Percentiles rank a stretch among this genome's conserved stretches.
Conservation (phyloP, 2,113 vertebrate genomes). For the Tauraco erythrolophus region DNA sequence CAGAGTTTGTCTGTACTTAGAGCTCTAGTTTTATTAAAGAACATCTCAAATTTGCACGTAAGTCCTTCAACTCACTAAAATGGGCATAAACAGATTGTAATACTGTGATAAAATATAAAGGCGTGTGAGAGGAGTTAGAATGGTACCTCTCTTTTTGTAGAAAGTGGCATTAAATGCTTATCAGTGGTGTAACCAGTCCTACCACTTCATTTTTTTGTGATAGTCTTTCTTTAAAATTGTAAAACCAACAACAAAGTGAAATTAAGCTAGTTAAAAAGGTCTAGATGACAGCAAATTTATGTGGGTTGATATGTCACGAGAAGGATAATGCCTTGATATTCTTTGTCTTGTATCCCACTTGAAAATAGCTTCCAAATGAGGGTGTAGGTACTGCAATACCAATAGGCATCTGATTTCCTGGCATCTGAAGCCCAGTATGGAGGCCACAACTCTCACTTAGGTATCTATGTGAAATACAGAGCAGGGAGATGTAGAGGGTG, state of each 20-base stretch:
- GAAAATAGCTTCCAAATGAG: background rate
- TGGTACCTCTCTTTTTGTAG: background rate
- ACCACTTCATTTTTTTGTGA: fast-evolving
- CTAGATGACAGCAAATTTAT: background rate
- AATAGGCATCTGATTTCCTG: background rate
- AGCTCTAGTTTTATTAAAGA: background rate
- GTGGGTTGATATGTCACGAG: background rate
- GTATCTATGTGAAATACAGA: background rate
- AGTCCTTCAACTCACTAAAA: background rate
- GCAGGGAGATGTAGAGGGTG: background rate
- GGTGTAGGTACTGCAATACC: background rate
- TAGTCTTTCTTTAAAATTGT: background rate
- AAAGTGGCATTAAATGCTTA: background rate
- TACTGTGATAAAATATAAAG: background rate
- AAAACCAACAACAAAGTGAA: background rate
- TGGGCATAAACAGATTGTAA: background rate
- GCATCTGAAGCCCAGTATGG: background rate
- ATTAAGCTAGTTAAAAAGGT: background rate
- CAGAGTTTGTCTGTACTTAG: background rate
- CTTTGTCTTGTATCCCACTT: background rate
- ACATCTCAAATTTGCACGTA: background rate
- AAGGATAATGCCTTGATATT: background rate
- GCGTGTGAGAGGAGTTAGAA: background rate
- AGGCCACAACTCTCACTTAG: background rate
- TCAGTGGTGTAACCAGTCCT: background rate